These are phyloP conservation scores for Charaxes varanes DNA, from an alignment of 1,140 invertebrate species.

Conservation along the genomic window DNA sequence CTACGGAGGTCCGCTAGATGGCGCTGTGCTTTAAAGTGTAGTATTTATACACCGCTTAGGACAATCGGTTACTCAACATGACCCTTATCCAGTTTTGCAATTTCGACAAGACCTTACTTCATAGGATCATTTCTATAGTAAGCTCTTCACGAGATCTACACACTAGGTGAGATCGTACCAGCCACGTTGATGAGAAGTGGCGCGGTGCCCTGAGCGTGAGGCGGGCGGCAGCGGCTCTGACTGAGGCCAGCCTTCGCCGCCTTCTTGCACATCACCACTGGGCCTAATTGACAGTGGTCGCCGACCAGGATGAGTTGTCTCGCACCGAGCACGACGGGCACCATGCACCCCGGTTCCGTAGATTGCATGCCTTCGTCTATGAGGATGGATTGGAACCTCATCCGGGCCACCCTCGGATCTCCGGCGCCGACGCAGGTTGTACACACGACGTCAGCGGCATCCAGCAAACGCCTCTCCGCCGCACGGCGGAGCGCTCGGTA, in stretches of 20 bases:
- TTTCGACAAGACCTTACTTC: constrained; percentile 12
- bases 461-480: constrained; percentile 93
- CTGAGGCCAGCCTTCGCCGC: constrained; percentile 97
- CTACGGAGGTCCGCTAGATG: too few species aligned
- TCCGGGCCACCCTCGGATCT: constrained; percentile 91
- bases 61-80: too few species aligned
- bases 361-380: constrained; percentile 99
- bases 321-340: constrained; percentile 98
- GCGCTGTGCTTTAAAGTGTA: too few species aligned
- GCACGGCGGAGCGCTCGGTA: constrained; percentile 94
- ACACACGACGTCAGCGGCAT: constrained; percentile 98
- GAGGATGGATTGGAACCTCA: constrained; percentile 97
- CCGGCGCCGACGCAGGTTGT: constrained; percentile 99
- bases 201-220: constrained; percentile 9
- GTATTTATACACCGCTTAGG: too few species aligned
- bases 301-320: constrained; percentile 97
- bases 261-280: constrained; percentile 99
- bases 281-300: constrained; percentile 98
- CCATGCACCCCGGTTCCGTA: constrained; percentile 99
- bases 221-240: constrained; percentile 82
- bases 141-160: constrained; percentile 10
- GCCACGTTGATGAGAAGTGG: constrained; percentile 7
- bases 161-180: constrained; percentile 5
- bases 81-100: too few species aligned
- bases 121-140: constrained; percentile 15